Evolutionary conservation across 2,888 invertebrate genomes (phyloP).

Genomic region (Pecten maximus): DNA sequence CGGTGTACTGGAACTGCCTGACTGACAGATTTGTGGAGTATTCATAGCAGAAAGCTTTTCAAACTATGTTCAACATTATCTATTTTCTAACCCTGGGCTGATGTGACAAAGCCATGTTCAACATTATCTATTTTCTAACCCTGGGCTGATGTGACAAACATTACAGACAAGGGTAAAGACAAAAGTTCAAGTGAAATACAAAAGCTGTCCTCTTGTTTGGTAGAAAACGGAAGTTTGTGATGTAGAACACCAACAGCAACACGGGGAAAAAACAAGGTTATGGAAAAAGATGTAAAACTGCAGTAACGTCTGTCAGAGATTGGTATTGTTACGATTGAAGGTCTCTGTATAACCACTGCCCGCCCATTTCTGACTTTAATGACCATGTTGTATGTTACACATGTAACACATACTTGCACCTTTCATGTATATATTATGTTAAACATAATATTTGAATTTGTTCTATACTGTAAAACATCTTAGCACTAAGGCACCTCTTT

Average conservation of each 20-base stretch:
- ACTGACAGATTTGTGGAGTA: background rate
- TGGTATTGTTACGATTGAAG: background rate
- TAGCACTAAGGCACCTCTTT: background rate
- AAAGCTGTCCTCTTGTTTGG: background rate
- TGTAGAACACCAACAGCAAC: background rate
- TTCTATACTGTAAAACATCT: background rate
- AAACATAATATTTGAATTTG: background rate
- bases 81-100: background rate
- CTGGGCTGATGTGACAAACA: background rate
- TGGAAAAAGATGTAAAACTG: background rate
- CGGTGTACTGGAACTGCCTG: background rate
- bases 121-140: conserved; percentile 24
- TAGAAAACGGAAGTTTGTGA: background rate
- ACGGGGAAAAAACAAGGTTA: background rate
- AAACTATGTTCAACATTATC: background rate
- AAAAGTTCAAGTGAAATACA: background rate
- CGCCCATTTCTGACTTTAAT: conserved; percentile 27
- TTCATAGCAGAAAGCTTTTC: background rate
- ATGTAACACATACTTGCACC: background rate
- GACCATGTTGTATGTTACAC: background rate
- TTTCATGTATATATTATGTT: conserved; percentile 1
- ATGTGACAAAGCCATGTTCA: background rate
- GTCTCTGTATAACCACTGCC: background rate
- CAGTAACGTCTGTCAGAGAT: background rate
- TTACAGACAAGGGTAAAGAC: background rate